A percentile compares a stretch with the other conserved stretches of the same genome.
Evolutionary conservation across 2,888 invertebrate genomes (phyloP).

Genomic region (Octonoba sinensis): DNA sequence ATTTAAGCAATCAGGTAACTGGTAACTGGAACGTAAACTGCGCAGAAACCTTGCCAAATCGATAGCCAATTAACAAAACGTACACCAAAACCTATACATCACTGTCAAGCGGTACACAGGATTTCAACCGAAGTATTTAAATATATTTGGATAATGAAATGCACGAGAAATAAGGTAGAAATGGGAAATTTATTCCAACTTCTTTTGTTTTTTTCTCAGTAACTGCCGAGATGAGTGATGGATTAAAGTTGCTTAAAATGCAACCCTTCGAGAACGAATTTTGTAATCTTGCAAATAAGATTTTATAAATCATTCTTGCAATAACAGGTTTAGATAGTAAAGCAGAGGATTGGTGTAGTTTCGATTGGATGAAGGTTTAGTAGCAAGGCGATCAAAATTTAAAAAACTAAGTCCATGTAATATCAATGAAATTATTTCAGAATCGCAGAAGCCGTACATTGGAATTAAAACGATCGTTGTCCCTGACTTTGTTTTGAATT

Average conservation of each 20-base stretch:
- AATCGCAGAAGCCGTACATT: no score
- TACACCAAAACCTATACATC: conserved; percentile 17
- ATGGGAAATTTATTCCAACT: conserved; percentile 22
- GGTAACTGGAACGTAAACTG: conserved; percentile 3
- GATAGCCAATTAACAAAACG: conserved; percentile 44
- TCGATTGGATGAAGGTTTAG: no score
- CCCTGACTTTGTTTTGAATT: no score
- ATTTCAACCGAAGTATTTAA: conserved; percentile 35
- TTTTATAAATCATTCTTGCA: no score
- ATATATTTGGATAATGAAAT: conserved; percentile 36
- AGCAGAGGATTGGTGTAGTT: no score
- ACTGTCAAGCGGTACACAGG: conserved; percentile 20
- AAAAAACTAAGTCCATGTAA: no score
- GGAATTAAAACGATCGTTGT: no score
- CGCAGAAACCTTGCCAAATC: conserved; percentile 14
- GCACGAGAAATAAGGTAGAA: conserved; percentile 39
- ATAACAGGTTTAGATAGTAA: no score
- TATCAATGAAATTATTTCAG: no score
- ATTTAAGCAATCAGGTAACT: conserved; percentile 13
- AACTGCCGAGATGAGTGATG: conserved; percentile 8
- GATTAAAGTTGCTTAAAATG: background rate
- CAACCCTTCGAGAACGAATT: no score
- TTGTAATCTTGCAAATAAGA: no score
- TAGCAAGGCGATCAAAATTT: no score
- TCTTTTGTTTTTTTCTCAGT: conserved; percentile 15